phyloP scores from a whole-genome alignment of 1,140 invertebrate genomes.

The Drosophila pandora region DNA sequence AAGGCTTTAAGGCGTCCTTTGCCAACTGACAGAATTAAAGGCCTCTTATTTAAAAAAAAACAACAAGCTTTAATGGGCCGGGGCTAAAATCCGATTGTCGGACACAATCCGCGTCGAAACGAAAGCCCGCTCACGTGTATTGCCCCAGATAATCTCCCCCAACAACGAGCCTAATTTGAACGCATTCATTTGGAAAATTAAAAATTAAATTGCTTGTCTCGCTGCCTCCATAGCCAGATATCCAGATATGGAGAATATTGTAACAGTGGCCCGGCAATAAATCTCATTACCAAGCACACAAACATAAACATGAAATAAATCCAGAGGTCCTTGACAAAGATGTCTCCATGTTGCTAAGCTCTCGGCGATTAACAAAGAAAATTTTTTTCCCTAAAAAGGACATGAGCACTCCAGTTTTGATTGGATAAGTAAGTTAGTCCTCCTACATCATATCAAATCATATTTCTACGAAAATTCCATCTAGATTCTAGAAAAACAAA shows the following conservation, averaged over 20 bases:
- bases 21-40: background rate
- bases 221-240: slow-evolving; percentile 30
- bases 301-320: slow-evolving; percentile 14
- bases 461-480: background rate
- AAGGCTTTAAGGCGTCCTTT: slow-evolving; percentile 32
- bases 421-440: slow-evolving; percentile 31
- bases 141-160: slow-evolving; percentile 51
- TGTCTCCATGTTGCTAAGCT: slow-evolving; percentile 21
- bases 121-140: slow-evolving; percentile 38
- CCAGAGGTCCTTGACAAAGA: slow-evolving; percentile 5
- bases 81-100: slow-evolving; percentile 17
- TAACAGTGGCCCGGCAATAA: slow-evolving; percentile 68
- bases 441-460: background rate
- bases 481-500: background rate
- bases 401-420: slow-evolving; percentile 20
- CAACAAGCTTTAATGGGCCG: slow-evolving; percentile 27
- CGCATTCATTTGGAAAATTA: slow-evolving; percentile 82
- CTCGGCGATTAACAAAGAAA: slow-evolving; percentile 33
- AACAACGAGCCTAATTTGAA: slow-evolving; percentile 77
- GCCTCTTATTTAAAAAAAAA: background rate
- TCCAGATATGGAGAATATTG: slow-evolving; percentile 48
- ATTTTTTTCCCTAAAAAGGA: background rate
- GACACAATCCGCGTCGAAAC: slow-evolving; percentile 6
- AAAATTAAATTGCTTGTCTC: slow-evolving; percentile 82
- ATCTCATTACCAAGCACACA: slow-evolving; percentile 67